These are phyloP conservation scores for Silurus lanzhouensis DNA, from an alignment of 2,797 vertebrate species.

Conservation along the genomic window DNA sequence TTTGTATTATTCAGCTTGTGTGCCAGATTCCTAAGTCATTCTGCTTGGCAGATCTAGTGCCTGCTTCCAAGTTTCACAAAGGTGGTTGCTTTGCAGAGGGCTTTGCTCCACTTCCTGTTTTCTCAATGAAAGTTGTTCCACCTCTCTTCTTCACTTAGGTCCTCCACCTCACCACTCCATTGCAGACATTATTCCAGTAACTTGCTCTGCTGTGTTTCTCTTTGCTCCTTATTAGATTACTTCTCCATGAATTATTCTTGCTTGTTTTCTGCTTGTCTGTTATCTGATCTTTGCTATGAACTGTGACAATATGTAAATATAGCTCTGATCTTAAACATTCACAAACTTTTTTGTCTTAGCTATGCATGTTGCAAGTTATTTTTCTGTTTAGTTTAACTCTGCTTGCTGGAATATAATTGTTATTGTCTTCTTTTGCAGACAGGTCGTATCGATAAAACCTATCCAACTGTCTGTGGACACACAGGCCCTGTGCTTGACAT, in stretches of 20 bases:
- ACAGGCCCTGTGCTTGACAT: constrained; percentile 95
- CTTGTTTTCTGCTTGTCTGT: not conserved
- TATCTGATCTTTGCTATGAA: not conserved
- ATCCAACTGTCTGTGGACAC: constrained; percentile 96
- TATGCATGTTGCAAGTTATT: not conserved
- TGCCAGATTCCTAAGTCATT: not conserved
- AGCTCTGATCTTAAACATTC: not conserved
- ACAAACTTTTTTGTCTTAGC: not conserved
- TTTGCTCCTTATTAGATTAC: not conserved
- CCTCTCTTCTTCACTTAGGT: not conserved
- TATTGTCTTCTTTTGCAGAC: constrained; percentile 71
- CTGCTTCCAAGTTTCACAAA: not conserved
- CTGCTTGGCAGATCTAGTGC: not conserved
- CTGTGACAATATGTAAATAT: not conserved
- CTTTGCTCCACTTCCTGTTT: not conserved
- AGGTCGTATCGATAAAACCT: constrained; percentile 94
- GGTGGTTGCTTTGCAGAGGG: too few species aligned
- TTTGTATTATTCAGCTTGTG: not conserved
- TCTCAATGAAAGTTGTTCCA: too few species aligned
- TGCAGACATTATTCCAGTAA: not conserved
- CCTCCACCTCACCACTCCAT: too few species aligned
- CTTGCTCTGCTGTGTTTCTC: not conserved
- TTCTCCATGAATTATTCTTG: not conserved
- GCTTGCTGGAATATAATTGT: not conserved
- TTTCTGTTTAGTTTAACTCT: not conserved